Evolutionary conservation across 2,888 invertebrate species (phyloP), one percentile per base, ranked within the genome.

Genomic region (Calliphora vomitoria): DNA sequence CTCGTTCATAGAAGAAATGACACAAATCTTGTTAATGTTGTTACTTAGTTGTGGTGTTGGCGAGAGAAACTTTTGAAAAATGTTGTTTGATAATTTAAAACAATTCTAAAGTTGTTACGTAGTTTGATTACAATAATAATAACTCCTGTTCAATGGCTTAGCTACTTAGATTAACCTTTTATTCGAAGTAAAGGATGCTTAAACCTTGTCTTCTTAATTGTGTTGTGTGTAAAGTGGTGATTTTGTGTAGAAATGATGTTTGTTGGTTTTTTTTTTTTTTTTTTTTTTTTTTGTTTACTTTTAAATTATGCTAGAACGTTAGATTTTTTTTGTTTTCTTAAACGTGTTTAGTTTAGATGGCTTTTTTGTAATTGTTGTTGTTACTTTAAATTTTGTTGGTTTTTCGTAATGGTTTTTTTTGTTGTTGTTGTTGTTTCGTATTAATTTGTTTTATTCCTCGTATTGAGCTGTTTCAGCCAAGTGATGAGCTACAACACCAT

Each of bases 361-460:
- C n/a, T 50, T 68, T 25, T 15, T 8, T 58, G 38, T 64, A 53
- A 55, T 69, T 69, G 64, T 69, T 82, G 74, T 62, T 80, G 15
- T 44, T 68, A 68, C 35, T 68, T 55, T 6, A 84, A 38, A 79
- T 79, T 74, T 75, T 47, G 15, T 71, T 74, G 35, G 64, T 18
- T 64, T 81, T 69, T 71, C 69, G 47, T 55, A 68, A 60, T 53
- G 53, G 13, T n/a, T 69, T 76, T 60, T 58, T 13, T 4, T 35
- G 5, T 60, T 60, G 13, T 35, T 55, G 1, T 8, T 31, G 3
- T 60, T 35, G 13, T 35, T 64, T 15, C 25, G 25, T 4, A 10
- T 20, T 31, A 3, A 25, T 60, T 60, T 8, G 38, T 53, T 81
- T 84, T 84, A 82, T 82, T 86, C 74, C 55, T 55, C 71, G 55